Base-by-base conservation (phyloP, 2,113 vertebrate genomes). In the Atherinomorus stipes region DNA sequence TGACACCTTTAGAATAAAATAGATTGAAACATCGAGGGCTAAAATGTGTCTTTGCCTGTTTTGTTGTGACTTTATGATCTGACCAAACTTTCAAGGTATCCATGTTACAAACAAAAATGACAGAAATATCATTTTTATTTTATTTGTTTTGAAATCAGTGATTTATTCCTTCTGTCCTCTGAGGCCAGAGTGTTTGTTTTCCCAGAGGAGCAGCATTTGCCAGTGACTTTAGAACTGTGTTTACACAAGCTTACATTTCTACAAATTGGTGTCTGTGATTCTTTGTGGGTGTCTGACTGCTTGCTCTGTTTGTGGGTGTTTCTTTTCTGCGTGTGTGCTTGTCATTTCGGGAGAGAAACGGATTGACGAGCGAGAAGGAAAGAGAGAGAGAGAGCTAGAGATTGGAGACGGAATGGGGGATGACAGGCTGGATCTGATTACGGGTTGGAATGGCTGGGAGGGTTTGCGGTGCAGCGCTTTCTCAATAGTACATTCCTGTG, bases 401-500 rank as follows among this genome's bases (percentile, higher is more conserved):
- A 79, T 76, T 68, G 85, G 73, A 88, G 87, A 83, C 70, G 79
- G 83, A 82, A 88, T 81, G 90, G 88, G 85, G 90, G 88, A 86
- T 89, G 88, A 89, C 85, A 86, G 84, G 71, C 87, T 92, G 92
- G 91, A 93, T 93, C 87, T 93, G 90, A 93, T 94, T 93, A 93
- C 85, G 74, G 83, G 84, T 84, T 92, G 90, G 86, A 91, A 92
- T 90, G 88, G 86, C 87, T 93, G 85, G 90, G 86, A 91, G 88
- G 72, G 59, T 88, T 91, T 90, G 91, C 63, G 83, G 89, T 86
- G 81, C 71, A 71, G 83, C 38, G 74, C 87, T 94, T 93, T 93
- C 91, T 92, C 92, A 94, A 94, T 88, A 90, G 82, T 80, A 70
- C 92, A 94, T 94, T 94, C 92, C 92, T 90, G 85, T 83, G 89